These are phyloP conservation scores for Microtus montanus DNA, from an alignment of 2,113 vertebrate species.

Conservation along the genomic window DNA sequence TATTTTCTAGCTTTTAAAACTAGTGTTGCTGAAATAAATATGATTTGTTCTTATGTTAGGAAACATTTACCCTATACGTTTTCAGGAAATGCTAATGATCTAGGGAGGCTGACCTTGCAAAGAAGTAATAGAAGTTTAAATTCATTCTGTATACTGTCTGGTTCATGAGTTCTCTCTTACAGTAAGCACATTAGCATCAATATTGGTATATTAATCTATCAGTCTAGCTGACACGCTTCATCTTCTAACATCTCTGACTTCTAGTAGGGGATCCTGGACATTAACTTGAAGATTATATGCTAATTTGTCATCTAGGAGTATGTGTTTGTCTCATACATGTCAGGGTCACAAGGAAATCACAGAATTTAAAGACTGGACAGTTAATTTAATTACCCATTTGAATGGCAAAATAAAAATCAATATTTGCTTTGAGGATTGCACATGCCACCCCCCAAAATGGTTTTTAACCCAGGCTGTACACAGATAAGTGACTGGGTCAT, in stretches of 20 bases:
- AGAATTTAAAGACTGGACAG: conserved; percentile 3
- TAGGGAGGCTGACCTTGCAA: conserved; percentile 60
- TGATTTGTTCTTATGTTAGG: neutral
- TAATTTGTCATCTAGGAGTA: neutral
- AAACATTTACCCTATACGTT: conserved; percentile 35
- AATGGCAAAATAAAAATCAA: neutral
- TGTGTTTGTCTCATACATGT: neutral
- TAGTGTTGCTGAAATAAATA: neutral
- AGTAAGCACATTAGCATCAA: conserved; percentile 59
- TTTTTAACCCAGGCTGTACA: neutral
- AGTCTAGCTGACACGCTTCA: neutral
- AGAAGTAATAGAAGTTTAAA: conserved; percentile 61
- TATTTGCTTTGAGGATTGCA: neutral
- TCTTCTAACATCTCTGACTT: conserved; percentile 38
- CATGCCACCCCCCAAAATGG: neutral
- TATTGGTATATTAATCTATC: conserved; percentile 44
- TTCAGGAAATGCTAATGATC: conserved; percentile 53
- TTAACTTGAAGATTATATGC: conserved; percentile 20
- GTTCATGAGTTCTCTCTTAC: conserved; percentile 7
- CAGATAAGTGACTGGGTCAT: neutral
- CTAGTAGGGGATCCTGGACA: neutral
- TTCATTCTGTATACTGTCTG: conserved; percentile 49
- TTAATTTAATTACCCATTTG: neutral
- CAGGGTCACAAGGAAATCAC: neutral
- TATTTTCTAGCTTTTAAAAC: neutral